Conservation (phyloP, 2,797 vertebrate genomes). For the Pangasius sanitwongsei region DNA sequence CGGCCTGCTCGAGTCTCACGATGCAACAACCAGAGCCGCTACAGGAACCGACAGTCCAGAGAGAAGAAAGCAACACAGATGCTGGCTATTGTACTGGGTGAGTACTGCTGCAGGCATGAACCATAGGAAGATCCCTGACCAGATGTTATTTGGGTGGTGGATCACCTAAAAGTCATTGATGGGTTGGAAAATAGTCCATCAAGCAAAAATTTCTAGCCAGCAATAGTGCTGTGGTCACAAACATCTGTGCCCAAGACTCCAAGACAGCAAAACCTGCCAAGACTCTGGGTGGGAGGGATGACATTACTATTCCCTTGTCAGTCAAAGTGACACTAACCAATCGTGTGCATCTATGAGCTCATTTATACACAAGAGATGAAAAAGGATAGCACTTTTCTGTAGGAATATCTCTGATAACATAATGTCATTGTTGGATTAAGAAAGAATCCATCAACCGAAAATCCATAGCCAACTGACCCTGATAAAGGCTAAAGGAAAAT, state of each 20-base stretch:
- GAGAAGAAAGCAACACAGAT: slow-evolving; percentile 96
- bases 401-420: background rate
- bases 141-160: background rate
- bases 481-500: background rate
- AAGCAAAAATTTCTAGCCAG: background rate
- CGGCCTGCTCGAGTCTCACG: slow-evolving; percentile 62
- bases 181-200: background rate
- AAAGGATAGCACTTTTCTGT: background rate
- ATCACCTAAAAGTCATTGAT: background rate
- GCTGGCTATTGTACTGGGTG: slow-evolving; percentile 91
- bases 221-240: background rate
- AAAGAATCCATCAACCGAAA: background rate
- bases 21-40: slow-evolving; percentile 63
- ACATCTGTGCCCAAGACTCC: background rate
- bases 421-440: background rate
- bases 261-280: background rate
- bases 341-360: background rate
- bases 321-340: background rate
- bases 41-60: slow-evolving; percentile 83
- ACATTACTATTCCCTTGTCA: background rate
- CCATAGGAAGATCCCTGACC: background rate
- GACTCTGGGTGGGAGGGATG: background rate
- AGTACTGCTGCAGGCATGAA: slow-evolving; percentile 61
- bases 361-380: background rate
- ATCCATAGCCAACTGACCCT: background rate